Evolutionary conservation across 2,888 invertebrate species (phyloP), one percentile per base, ranked within the genome.

Genomic region (Sympetrum striolatum): DNA sequence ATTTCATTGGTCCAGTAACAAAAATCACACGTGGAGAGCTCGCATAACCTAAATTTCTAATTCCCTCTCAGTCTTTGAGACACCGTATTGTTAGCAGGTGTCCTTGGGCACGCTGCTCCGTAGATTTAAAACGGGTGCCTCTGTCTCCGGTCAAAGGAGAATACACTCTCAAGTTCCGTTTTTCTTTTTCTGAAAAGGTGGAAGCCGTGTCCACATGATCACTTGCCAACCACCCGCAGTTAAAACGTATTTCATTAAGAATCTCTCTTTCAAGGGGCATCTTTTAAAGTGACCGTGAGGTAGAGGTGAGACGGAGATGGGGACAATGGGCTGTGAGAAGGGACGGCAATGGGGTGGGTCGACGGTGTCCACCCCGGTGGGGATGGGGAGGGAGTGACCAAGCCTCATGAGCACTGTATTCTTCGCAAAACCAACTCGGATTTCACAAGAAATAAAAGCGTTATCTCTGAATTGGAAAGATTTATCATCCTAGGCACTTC

Each of bases 321-420:
- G 90, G 18, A 58, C 37, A 64, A 90, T 58, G 80, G 44, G 81
- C n/a, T 12, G 73, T 44, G 79, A 90, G 80, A 81, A 60, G 81
- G 44, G 58, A 81, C 73, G 60, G 48, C 60, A 12, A 81, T 81
- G 86, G 91, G 91, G 39, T 91, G 91, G 81, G 80, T n/a, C 39
- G 73, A 53, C 79, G 73, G 91, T 93, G 44, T 93, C 93, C 93
- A 93, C 93, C 93, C 93, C 93, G 93, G 93, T 93, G 93, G 93
- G 93, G 92, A 93, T 92, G 91, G 92, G 92, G 93, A 93, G 93
- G 92, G 91, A 91, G 91, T 93, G 93, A 92, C 81, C 80, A 80
- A 53, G 53, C 18, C 53, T 53, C 53, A 53, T 53, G 18, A 53
- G 2, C 53, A 53, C 53, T 18, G 18, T 53, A 53, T 53, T 53